phyloP scores from a whole-genome alignment of 2,113 vertebrate species.

The Mesoclemmys tuberculata region DNA sequence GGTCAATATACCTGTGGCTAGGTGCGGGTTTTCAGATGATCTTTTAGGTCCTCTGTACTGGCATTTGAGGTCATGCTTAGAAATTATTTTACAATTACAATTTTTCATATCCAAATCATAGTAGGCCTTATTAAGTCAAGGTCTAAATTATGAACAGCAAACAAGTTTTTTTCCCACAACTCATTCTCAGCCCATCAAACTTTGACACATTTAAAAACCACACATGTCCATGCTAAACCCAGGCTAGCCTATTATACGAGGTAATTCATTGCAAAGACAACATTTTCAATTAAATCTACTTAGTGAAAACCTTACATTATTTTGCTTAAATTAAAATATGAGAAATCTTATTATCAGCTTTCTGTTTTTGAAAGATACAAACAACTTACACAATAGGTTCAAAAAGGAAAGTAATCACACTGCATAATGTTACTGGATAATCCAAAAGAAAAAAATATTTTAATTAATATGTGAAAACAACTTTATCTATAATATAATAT shows the following conservation, averaged over 20 bases:
- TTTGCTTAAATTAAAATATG: constrained; percentile 2
- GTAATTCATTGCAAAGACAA: neutral
- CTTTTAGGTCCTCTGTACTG: neutral
- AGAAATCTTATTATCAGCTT: neutral
- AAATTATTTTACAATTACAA: neutral
- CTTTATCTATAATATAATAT: neutral
- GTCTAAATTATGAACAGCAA: neutral
- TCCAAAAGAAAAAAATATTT: neutral
- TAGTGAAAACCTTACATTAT: neutral
- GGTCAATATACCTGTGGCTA: neutral
- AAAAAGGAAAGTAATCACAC: neutral
- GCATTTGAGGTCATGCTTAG: neutral
- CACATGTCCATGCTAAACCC: neutral
- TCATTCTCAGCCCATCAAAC: neutral
- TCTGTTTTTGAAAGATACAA: neutral
- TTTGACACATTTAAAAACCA: neutral
- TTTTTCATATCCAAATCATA: fast-evolving
- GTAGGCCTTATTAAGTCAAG: neutral
- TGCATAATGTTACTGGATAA: neutral
- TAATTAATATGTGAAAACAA: neutral
- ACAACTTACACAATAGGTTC: neutral
- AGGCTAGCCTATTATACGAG: neutral
- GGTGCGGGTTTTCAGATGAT: neutral
- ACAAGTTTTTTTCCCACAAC: neutral
- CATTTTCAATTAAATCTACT: neutral